phyloP scores from a whole-genome alignment of 2,888 invertebrate species.

The Germaria angustata region DNA sequence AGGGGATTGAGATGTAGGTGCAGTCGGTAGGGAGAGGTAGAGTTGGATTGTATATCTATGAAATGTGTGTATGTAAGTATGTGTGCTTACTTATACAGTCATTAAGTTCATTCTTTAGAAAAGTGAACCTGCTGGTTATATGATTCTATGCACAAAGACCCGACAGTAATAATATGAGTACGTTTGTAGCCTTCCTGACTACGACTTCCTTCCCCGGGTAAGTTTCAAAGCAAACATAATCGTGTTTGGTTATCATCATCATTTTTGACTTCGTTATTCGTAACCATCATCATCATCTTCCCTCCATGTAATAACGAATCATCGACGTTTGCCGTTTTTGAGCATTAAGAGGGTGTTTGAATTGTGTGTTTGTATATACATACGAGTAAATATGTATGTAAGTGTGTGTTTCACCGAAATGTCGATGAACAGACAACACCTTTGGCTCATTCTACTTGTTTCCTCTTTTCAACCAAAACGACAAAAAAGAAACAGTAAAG shows the following conservation, averaged over 20 bases:
- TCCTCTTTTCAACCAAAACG: constrained; percentile 35
- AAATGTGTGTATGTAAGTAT: background rate
- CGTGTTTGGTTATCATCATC: background rate
- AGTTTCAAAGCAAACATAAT: background rate
- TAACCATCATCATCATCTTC: constrained; percentile 22
- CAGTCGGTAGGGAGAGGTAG: background rate
- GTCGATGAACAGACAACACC: constrained; percentile 75
- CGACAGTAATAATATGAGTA: background rate
- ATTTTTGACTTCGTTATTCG: background rate
- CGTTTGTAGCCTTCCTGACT: constrained; percentile 35
- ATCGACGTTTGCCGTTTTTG: constrained; percentile 27
- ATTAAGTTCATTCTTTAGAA: constrained; percentile 23
- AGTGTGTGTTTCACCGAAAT: constrained; percentile 49
- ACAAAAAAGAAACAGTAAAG: background rate
- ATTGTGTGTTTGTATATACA: constrained; percentile 13
- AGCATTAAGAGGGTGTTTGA: background rate
- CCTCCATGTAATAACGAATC: constrained; percentile 24
- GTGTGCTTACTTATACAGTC: constrained; percentile 13
- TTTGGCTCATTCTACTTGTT: constrained; percentile 62
- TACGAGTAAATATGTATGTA: too few species aligned
- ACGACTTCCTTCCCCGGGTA: constrained; percentile 3
- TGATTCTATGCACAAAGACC: constrained; percentile 14
- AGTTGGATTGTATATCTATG: background rate
- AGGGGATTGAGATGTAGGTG: background rate
- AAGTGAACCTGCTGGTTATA: constrained; percentile 36